phyloP scores from a whole-genome alignment of 2,113 vertebrate genomes.

The Bolborhynchus lineola region DNA sequence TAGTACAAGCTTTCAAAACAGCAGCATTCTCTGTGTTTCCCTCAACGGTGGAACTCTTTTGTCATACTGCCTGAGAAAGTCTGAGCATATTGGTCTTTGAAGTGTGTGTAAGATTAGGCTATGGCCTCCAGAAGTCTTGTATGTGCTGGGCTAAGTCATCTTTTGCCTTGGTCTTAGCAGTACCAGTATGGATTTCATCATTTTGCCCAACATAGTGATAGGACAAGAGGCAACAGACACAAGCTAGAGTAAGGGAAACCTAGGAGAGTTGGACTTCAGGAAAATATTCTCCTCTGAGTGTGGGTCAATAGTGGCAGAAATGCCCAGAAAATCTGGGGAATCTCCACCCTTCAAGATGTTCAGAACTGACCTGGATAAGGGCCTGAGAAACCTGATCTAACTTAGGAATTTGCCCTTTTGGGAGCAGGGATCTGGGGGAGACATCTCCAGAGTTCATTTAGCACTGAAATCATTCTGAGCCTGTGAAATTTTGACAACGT shows the following conservation, averaged over 20 bases:
- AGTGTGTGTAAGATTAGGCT: neutral
- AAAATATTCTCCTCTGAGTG: neutral
- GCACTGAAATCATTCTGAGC: neutral
- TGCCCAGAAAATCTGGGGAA: neutral
- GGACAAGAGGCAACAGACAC: neutral
- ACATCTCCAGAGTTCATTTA: neutral
- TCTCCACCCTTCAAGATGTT: neutral
- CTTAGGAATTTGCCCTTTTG: neutral
- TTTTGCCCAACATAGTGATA: neutral
- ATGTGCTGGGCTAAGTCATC: neutral
- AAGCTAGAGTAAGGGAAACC: neutral
- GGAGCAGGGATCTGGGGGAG: neutral
- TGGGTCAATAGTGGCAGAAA: neutral
- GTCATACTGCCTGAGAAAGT: neutral
- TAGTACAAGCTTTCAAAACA: neutral
- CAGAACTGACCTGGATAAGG: neutral
- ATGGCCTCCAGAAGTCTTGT: neutral
- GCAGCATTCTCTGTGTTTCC: neutral
- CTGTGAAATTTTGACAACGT: neutral
- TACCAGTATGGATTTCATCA: neutral
- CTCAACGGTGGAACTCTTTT: neutral
- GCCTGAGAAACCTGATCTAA: neutral
- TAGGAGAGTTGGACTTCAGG: neutral
- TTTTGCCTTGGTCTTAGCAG: neutral
- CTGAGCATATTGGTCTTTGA: neutral